These are phyloP conservation scores for Glossosoma conforme DNA, from an alignment of 1,140 invertebrate genomes.

Conservation along the genomic window DNA sequence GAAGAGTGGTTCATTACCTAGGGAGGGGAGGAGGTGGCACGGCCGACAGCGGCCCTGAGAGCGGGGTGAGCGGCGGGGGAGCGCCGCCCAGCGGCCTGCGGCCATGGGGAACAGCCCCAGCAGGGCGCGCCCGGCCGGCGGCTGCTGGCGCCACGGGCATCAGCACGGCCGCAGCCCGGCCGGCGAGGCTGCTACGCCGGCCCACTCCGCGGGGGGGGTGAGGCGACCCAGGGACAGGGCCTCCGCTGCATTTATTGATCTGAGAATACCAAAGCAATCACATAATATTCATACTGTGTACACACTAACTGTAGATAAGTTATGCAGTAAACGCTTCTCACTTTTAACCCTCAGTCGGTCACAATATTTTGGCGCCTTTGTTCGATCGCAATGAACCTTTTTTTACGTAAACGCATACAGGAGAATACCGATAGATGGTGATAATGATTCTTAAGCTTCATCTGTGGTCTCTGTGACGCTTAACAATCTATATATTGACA, in stretches of 20 bases:
- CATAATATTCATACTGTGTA: too few species aligned
- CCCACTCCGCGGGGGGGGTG: background rate
- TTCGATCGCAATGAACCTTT: too few species aligned
- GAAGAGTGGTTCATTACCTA: constrained; percentile 34
- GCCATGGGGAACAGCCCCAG: constrained; percentile 24
- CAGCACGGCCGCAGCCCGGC: constrained; percentile 5
- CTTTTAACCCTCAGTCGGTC: too few species aligned
- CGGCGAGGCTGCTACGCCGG: background rate
- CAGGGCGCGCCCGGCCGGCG: constrained; percentile 12
- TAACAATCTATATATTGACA: too few species aligned
- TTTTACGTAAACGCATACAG: too few species aligned
- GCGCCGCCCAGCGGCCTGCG: constrained; percentile 23
- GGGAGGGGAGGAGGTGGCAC: constrained; percentile 65
- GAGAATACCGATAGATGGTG: too few species aligned
- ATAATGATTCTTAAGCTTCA: too few species aligned
- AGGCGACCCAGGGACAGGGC: background rate
- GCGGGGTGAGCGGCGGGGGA: constrained; percentile 43
- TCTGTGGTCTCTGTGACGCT: too few species aligned
- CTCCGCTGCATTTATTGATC: background rate
- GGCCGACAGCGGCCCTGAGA: constrained; percentile 53
- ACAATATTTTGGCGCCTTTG: too few species aligned
- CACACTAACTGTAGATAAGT: too few species aligned
- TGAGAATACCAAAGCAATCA: too few species aligned
- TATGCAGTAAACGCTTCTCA: too few species aligned
- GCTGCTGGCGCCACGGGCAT: constrained; percentile 5